Percentiles rank a stretch among this genome's conserved stretches.
These are phyloP conservation scores for Metridium senile DNA, from an alignment of 92 coral and sea anemone species.

Conservation along the genomic window DNA sequence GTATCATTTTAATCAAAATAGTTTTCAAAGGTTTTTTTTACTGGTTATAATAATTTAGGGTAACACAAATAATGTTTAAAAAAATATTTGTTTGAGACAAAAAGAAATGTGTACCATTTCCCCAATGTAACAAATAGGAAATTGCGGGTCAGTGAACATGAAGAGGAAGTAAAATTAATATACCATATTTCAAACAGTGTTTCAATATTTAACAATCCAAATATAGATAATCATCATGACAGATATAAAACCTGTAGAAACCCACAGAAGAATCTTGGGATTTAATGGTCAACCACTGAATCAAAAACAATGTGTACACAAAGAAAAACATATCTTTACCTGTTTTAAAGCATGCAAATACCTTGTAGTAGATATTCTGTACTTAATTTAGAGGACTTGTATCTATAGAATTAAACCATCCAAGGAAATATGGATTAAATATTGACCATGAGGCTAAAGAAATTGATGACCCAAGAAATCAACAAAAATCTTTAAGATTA, in stretches of 20 bases:
- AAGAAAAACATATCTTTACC: conserved; percentile 20
- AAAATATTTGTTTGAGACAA: not conserved
- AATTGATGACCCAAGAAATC: conserved; percentile 37
- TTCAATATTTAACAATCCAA: not conserved
- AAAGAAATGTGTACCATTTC: not conserved
- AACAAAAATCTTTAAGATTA: conserved; percentile 19
- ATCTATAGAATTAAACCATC: not conserved
- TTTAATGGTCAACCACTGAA: conserved; percentile 16
- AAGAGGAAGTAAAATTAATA: not conserved
- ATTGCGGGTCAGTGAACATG: conserved; percentile 9
- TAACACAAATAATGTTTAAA: not conserved
- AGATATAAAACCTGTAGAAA: not conserved
- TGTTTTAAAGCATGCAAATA: not conserved
- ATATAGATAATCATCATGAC: conserved; percentile 6
- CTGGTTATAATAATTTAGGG: not conserved
- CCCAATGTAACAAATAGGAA: not conserved
- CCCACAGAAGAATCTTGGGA: conserved; percentile 6
- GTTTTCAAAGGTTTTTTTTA: too few species aligned
- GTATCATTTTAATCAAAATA: too few species aligned
- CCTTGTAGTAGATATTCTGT: not conserved
- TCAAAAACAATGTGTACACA: conserved; percentile 1
- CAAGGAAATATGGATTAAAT: conserved; percentile 21
- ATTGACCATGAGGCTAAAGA: conserved; percentile 33
- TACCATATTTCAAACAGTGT: not conserved
- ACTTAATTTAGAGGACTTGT: not conserved